Evolutionary conservation across 2,888 invertebrate genomes (phyloP), one percentile per base, ranked within the genome.

Genomic region (Ligdia adustata): DNA sequence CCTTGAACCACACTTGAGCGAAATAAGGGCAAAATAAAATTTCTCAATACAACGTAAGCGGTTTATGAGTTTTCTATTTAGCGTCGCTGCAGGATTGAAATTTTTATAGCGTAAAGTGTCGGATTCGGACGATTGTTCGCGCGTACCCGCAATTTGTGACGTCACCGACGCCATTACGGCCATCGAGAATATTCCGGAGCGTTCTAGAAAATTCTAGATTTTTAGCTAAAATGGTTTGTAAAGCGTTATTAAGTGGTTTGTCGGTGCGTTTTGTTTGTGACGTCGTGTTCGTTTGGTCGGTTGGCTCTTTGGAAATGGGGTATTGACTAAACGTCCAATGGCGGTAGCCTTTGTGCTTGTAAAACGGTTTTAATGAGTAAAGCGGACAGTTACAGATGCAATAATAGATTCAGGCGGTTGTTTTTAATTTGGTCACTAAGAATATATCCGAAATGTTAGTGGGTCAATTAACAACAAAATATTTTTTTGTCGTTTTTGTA

Each of bases 11-110:
- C 26, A 12, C 22, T 28, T 29, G 5, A 9, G 24, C 11, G 29
- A 62, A 67, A 69, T 66, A 57, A 59, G 52, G 59, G 41, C 46
- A 64, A 65, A 69, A 73, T 61, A 70, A 69, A 67, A 69, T 66
- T 52, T 62, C 55, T 55, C 48, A 64, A 63, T 57, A 69, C 62
- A 73, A 60, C 61, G 69, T 74, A 74, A 75, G 68, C 71, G 71
- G 73, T 74, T 76, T 75, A 75, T 69, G 72, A 71, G 65, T 69
- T 74, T 71, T 64, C 69, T 74, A 71, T 75, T 75, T 72, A 73
- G 64, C 62, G 56, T 38, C 53, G 60, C 51, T 57, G 42, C 59
- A 64, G 57, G 64, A 71, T 72, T 67, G 66, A 64, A 64, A 64
- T 64, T 68, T 69, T 70, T 66, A 43, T 50, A 32, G 15, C 26